These are phyloP conservation scores for Hippopotamus amphibius DNA, from an alignment of 2,113 vertebrate genomes.

Conservation along the genomic window DNA sequence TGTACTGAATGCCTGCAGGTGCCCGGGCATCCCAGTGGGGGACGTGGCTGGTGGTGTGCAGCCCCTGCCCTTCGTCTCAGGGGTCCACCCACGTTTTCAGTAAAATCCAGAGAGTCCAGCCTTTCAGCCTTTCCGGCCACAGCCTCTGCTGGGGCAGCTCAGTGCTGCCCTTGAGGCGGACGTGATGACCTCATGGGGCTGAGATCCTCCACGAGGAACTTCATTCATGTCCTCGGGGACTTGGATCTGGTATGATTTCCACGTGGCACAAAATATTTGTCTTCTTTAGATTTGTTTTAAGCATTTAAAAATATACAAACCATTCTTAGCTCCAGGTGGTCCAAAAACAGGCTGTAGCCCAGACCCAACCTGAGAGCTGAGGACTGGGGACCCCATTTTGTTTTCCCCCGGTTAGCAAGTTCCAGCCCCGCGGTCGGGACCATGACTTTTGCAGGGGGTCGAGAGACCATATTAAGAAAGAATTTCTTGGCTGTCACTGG, in stretches of 20 bases:
- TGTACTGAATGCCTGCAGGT: not conserved
- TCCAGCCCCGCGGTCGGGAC: not conserved
- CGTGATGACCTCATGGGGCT: fast-evolving
- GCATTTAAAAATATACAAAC: not conserved
- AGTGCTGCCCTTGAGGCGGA: fast-evolving
- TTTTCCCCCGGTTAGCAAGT: too few relatives aligned
- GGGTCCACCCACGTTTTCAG: fast-evolving
- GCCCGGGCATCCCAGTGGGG: fast-evolving
- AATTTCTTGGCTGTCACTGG: not conserved
- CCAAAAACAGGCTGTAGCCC: not conserved
- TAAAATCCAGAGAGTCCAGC: not conserved
- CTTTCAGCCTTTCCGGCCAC: fast-evolving
- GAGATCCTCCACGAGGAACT: too few relatives aligned
- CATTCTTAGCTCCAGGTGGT: not conserved
- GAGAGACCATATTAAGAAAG: not conserved
- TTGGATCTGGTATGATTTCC: not conserved
- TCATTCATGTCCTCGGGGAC: not conserved
- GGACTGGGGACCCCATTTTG: fast-evolving
- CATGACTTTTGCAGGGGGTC: fast-evolving
- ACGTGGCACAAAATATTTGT: not conserved
- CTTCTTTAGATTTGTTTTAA: not conserved
- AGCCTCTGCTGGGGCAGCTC: fast-evolving
- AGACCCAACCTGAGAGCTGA: fast-evolving
- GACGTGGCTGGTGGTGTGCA: not conserved
- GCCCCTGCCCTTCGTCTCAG: not conserved